Percentiles rank a stretch among this genome's conserved stretches.
Evolutionary conservation across 2,888 invertebrate species (phyloP).

Genomic region (Sesia bembeciformis): DNA sequence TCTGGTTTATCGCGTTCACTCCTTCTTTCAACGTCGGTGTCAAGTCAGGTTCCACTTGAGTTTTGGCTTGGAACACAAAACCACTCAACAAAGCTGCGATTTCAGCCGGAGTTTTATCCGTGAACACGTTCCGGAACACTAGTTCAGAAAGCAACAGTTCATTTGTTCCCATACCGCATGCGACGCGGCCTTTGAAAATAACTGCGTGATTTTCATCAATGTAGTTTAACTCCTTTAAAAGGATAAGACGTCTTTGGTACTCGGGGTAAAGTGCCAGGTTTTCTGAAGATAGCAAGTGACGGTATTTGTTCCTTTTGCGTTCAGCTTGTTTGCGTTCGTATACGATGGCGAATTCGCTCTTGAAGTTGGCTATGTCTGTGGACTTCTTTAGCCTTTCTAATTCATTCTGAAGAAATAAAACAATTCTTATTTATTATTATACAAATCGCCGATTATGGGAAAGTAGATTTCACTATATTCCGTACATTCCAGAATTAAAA

Average conservation of each 20-base stretch:
- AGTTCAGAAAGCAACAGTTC: slow-evolving; percentile 96
- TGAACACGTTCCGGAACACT: slow-evolving; percentile 91
- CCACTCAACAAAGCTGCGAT: slow-evolving; percentile 95
- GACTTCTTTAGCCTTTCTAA: slow-evolving; percentile 73
- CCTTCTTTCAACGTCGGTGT: slow-evolving; percentile 76
- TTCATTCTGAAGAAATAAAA: slow-evolving; percentile 36
- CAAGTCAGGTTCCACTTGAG: slow-evolving; percentile 73
- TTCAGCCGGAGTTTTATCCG: slow-evolving; percentile 89
- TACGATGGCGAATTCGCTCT: slow-evolving; percentile 83
- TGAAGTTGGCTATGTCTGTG: slow-evolving; percentile 85
- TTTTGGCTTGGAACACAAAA: slow-evolving; percentile 92
- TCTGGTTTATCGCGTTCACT: slow-evolving; percentile 79
- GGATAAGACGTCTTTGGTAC: slow-evolving; percentile 85
- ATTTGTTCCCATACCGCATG: slow-evolving; percentile 74
- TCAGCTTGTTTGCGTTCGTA: slow-evolving; percentile 84
- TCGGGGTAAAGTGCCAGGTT: slow-evolving; percentile 92
- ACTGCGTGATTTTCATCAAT: slow-evolving; percentile 65
- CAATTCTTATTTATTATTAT: too few species aligned
- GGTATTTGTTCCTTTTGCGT: slow-evolving; percentile 78
- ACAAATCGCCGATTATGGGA: too few species aligned
- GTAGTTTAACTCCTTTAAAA: slow-evolving; percentile 84
- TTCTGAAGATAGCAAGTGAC: slow-evolving; percentile 86
- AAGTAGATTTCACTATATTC: too few species aligned
- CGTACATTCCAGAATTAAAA: background rate
- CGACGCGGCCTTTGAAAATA: slow-evolving; percentile 61